These are phyloP conservation scores for Neofelis nebulosa DNA, from an alignment of 2,113 vertebrate species.

Conservation along the genomic window DNA sequence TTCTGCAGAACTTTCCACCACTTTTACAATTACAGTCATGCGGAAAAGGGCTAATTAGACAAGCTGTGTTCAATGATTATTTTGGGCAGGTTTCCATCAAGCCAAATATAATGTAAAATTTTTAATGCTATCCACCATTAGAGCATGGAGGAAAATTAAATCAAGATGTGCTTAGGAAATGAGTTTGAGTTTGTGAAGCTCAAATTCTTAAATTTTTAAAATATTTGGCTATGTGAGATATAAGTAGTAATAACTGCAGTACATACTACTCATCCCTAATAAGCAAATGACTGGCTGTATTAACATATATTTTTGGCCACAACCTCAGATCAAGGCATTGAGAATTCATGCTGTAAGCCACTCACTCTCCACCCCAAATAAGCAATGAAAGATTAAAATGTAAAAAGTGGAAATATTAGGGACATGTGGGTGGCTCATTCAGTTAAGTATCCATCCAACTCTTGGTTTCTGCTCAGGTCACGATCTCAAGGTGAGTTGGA, in stretches of 20 bases:
- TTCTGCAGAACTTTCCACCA: conserved; percentile 2
- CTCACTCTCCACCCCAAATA: background rate
- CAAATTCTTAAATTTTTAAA: conserved; percentile 42
- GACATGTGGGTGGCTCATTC: too few relatives aligned
- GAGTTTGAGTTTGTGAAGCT: conserved; percentile 17
- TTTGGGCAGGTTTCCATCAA: conserved; percentile 34
- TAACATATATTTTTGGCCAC: background rate
- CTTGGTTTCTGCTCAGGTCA: too few relatives aligned
- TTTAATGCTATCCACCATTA: conserved; percentile 44
- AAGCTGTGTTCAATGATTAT: conserved; percentile 25
- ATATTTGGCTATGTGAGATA: background rate
- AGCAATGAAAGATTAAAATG: conserved; percentile 38
- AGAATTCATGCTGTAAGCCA: conserved; percentile 21
- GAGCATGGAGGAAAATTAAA: conserved; percentile 38
- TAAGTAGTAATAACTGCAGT: background rate
- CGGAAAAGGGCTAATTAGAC: conserved; percentile 51
- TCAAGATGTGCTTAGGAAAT: conserved; percentile 56
- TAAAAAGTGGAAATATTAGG: conserved; percentile 2
- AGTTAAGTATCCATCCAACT: too few relatives aligned
- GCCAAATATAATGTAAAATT: conserved; percentile 50
- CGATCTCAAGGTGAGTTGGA: too few relatives aligned
- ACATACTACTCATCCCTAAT: background rate
- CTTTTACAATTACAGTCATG: conserved; percentile 49
- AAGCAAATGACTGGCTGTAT: background rate
- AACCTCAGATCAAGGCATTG: background rate